These are phyloP conservation scores for Drosophila seclusa DNA, from an alignment of 2,888 invertebrate species.

Conservation along the genomic window DNA sequence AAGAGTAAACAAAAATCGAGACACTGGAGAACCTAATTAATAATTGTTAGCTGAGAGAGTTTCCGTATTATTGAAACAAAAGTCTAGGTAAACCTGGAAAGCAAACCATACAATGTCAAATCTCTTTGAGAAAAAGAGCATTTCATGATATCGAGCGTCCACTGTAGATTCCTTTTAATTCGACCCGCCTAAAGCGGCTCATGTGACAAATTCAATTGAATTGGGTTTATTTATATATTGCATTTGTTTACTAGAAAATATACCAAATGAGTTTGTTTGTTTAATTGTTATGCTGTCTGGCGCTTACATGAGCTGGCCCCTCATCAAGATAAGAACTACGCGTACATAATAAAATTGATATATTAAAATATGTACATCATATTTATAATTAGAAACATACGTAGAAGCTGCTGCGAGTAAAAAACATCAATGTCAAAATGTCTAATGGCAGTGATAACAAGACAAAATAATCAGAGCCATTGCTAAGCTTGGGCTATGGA, in stretches of 20 bases:
- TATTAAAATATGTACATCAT: neutral
- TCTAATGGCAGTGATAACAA: neutral
- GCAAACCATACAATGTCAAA: neutral
- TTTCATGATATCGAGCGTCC: neutral
- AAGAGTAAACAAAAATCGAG: neutral
- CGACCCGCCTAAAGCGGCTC: constrained; percentile 7
- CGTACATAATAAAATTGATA: neutral
- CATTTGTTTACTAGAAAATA: neutral
- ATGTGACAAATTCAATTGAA: constrained; percentile 47
- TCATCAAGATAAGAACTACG: constrained; percentile 18
- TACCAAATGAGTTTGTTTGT: constrained; percentile 5
- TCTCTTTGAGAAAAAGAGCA: neutral
- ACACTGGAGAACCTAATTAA: neutral
- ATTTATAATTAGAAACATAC: constrained; percentile 19
- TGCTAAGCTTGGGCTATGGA: neutral
- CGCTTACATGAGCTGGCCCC: constrained; percentile 36
- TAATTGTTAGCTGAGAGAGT: neutral
- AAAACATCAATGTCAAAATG: neutral
- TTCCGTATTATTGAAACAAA: neutral
- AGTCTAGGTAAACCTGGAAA: neutral
- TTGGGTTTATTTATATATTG: constrained; percentile 1
- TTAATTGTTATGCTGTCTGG: constrained; percentile 6
- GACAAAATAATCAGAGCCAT: neutral
- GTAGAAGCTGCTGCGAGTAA: neutral
- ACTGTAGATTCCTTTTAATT: constrained; percentile 3